Evolutionary conservation across 2,113 vertebrate species (phyloP).

Genomic region (Prochilodus magdalenae): DNA sequence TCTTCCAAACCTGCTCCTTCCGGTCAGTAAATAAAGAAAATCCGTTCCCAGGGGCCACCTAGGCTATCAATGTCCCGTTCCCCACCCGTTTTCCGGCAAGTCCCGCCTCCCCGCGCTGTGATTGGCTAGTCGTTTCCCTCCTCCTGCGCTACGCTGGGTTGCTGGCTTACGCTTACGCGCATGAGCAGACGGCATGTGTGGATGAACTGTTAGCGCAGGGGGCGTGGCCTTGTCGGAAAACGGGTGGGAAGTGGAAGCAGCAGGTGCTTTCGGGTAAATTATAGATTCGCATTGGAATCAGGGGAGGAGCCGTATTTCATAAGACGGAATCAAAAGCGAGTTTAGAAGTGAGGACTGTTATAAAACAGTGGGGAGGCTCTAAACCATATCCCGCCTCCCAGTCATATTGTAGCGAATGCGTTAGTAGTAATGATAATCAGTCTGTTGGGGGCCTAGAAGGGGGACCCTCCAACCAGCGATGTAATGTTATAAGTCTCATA

Average conservation of each 20-base stretch:
- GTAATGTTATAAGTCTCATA: too few relatives aligned
- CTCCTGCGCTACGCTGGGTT: not conserved
- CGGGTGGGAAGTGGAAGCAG: not conserved
- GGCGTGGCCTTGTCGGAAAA: not conserved
- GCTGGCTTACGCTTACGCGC: not conserved
- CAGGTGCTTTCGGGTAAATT: not conserved
- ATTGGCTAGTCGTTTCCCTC: not conserved
- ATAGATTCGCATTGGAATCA: too few relatives aligned
- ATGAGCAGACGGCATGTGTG: not conserved
- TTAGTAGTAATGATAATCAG: too few relatives aligned
- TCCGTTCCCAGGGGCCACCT: constrained; percentile 23
- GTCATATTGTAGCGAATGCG: too few relatives aligned
- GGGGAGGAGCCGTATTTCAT: too few relatives aligned
- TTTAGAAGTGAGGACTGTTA: too few relatives aligned
- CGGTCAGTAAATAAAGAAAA: constrained; percentile 44
- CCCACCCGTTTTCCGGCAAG: not conserved
- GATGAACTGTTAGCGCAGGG: not conserved
- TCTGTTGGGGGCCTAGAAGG: too few relatives aligned
- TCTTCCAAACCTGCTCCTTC: constrained; percentile 42
- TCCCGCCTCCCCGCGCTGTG: not conserved
- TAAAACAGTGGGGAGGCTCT: too few relatives aligned
- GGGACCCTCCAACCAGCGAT: too few relatives aligned
- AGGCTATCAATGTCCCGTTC: not conserved
- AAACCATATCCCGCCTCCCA: too few relatives aligned
- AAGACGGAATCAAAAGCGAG: too few relatives aligned